Conservation (phyloP, 23 tunicate species). For the Pegea sp. region DNA sequence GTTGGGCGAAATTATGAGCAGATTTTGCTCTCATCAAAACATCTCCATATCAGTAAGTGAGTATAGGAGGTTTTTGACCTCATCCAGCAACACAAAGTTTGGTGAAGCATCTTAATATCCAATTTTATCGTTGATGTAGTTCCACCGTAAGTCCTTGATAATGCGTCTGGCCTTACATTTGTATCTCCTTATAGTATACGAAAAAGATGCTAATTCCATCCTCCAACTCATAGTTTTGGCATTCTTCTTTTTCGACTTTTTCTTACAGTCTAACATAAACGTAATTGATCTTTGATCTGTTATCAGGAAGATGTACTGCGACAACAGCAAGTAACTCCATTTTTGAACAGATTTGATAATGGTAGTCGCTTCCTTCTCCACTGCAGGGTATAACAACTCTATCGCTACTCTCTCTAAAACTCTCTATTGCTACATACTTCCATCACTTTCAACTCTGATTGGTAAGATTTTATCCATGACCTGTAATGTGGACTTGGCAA, state of each 20-base stretch:
- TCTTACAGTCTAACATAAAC: slow-evolving; percentile 3
- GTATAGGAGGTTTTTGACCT: background rate
- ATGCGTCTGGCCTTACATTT: too few relatives aligned
- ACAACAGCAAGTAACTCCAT: slow-evolving; percentile 4
- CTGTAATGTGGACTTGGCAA: too few relatives aligned
- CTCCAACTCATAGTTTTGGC: slow-evolving; percentile 14
- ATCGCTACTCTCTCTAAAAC: too few relatives aligned
- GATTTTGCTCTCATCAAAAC: background rate
- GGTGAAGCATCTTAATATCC: too few relatives aligned
- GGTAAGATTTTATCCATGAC: too few relatives aligned
- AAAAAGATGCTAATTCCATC: slow-evolving; percentile 2
- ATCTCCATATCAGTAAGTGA: background rate
- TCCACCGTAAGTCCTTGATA: too few relatives aligned
- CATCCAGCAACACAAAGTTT: too few relatives aligned
- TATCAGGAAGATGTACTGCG: slow-evolving; percentile 4
- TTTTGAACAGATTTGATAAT: slow-evolving; percentile 6
- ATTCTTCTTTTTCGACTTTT: slow-evolving; percentile 11
- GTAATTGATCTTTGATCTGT: slow-evolving; percentile 16
- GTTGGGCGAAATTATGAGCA: background rate
- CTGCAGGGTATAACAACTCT: background rate
- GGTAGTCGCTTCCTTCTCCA: slow-evolving; percentile 17
- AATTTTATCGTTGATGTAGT: too few relatives aligned
- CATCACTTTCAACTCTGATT: too few relatives aligned
- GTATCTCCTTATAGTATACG: too few relatives aligned
- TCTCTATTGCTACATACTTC: too few relatives aligned